Conservation (phyloP, 2,797 vertebrate genomes). For the Urosaurus nigricauda region DNA sequence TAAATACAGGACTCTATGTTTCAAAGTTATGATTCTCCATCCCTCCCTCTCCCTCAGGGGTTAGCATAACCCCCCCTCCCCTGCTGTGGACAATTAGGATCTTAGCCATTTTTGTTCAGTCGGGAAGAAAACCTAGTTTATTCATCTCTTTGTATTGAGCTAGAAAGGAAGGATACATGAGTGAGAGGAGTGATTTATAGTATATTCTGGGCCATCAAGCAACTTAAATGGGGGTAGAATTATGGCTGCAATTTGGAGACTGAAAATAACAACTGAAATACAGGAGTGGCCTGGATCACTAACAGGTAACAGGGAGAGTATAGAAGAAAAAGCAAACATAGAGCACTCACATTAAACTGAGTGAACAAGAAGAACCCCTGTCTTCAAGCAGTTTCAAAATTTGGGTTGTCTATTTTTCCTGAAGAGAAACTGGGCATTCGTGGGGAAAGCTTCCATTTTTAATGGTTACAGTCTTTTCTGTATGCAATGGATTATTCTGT, state of each 20-base stretch:
- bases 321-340: neutral
- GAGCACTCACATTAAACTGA: neutral
- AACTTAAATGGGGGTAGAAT: neutral
- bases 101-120: conserved; percentile 38
- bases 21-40: conserved; percentile 23
- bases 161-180: conserved; percentile 21
- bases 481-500: neutral
- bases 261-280: neutral
- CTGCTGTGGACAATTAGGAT: conserved; percentile 32
- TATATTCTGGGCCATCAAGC: neutral
- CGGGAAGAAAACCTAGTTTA: conserved; percentile 42
- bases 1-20: conserved; percentile 41
- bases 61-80: conserved; percentile 13
- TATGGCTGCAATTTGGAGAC: neutral
- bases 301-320: rapidly evolving
- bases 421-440: neutral
- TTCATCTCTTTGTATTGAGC: conserved; percentile 46
- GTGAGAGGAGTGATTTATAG: conserved; percentile 19
- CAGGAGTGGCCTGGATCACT: neutral
- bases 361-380: neutral
- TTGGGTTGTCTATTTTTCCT: neutral
- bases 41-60: conserved; percentile 5
- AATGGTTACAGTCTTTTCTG: neutral
- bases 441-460: neutral
- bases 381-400: neutral